Base-by-base conservation (phyloP, 2,888 invertebrate genomes). In the Stenotaenia linearis region DNA sequence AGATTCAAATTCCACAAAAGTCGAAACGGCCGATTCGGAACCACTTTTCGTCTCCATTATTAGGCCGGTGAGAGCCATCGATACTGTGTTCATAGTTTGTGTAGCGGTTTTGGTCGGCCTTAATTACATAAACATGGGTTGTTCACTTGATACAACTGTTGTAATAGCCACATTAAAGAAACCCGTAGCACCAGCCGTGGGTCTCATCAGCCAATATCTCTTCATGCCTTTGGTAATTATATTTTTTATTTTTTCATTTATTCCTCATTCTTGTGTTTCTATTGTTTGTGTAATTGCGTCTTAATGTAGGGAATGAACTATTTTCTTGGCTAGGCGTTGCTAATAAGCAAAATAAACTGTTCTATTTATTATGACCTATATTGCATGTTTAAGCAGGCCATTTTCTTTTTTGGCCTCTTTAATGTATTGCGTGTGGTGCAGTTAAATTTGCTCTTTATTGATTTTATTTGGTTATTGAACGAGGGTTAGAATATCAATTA, bases 51-150 rank as follows among this genome's bases (percentile, higher is more conserved):
- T 92, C 1, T 88, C 89, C 0, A 90, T 93, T 2, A 86, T 89
- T 79, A 87, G 92, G 0, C 89, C 90, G 45, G 87, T 90, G 78
- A 88, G 92, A 25, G 83, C 90, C 37, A 90, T 95, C 56, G 94
- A 95, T 86, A 89, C 87, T 12, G 86, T 93, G 5, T 96, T 96
- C 84, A 91, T 91, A 0, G 89, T 88, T 61, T 92, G 93, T 80
- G 93, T 96, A 5, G 92, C 92, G 1, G 87, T 90, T 75, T 89
- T 96, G 76, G 91, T 93, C 56, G 91, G 93, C 0, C 87, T 96
- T 77, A 90, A 95, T 83, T 96, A 94, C 84, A 91, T 96, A 79
- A 96, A 96, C 88, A 96, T 96, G 87, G 96, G 96, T 0, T 95
- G 95, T 84, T 94, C 95, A 0, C 89, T 96, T 85, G 92, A 95